These are phyloP conservation scores for Xenopus laevis DNA, from an alignment of 2,113 vertebrate genomes.

Conservation along the genomic window DNA sequence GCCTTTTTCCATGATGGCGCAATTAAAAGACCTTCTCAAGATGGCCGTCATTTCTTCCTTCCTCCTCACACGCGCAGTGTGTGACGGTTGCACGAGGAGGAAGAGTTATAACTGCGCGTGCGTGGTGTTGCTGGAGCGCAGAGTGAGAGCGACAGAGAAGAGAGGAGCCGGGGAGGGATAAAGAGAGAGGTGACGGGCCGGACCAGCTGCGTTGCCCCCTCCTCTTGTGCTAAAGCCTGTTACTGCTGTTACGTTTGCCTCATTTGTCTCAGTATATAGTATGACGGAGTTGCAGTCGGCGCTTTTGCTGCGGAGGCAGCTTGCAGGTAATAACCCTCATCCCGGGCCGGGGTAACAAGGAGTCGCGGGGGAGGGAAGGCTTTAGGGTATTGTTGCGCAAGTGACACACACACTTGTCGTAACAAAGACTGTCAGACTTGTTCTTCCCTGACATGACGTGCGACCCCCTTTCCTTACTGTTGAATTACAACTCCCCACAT, in stretches of 20 bases:
- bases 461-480: too few species aligned
- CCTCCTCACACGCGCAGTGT: conserved; percentile 4
- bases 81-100: conserved; percentile 5
- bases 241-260: not conserved
- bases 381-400: conserved; percentile 11
- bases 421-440: too few species aligned
- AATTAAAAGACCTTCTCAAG: conserved; percentile 57
- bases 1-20: too few species aligned
- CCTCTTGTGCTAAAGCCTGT: not conserved
- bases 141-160: conserved; percentile 14
- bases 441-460: too few species aligned
- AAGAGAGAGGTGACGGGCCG: conserved; percentile 30
- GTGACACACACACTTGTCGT: not conserved
- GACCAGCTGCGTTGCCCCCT: conserved; percentile 24
- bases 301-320: conserved; percentile 92
- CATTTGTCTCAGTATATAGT: not conserved
- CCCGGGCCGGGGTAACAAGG: conserved; percentile 22
- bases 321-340: conserved; percentile 78
- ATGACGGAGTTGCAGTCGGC: conserved; percentile 96
- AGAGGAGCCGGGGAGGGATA: conserved; percentile 30
- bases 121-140: conserved; percentile 53
- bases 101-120: conserved; percentile 49
- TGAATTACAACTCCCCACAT: too few species aligned
- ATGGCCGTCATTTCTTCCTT: conserved; percentile 49
- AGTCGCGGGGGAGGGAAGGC: not conserved